Base-by-base conservation (phyloP, 2,888 invertebrate species). In the Tetropium fuscum region DNA sequence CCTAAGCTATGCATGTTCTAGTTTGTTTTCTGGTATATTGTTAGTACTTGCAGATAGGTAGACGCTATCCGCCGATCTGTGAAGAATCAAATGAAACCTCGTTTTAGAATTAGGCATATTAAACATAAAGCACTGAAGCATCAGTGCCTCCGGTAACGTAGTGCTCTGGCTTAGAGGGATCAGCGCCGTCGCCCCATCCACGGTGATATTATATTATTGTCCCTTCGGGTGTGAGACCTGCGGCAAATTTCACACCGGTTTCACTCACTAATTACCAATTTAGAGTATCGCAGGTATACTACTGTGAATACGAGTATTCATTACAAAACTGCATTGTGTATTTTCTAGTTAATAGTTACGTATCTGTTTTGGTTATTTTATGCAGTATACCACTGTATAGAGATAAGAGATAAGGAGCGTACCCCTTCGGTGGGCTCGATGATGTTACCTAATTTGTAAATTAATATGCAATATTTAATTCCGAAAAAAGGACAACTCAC, bases 261-360 rank as follows among this genome's bases (percentile, higher is more conserved):
- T 79, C 80, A 80, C 80, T 75, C 77, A 78, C 79, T 81, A 81
- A 81, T 81, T 80, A 81, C 78, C 81, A 80, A 81, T 81, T 81
- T 81, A 77, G 79, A 78, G 74, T 74, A 74, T 71, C 72, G 72
- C 75, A 78, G 78, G 78, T 78, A 79, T 78, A 76, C n/a, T n/a
- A n/a, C 73, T 70, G 69, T 78, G 77, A 77, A 78, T 73, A 70
- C 68, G 67, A 27, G 70, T 68, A 77, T 79, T 78, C 78, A 78
- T 78, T 76, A 77, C 74, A 74, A 71, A 78, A 77, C 74, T 73
- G 74, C 73, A 76, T 79, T 79, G 78, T 79, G 74, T 74, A 77
- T 73, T 74, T 70, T 75, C 73, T 72, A 74, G 72, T 75, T 77
- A 75, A 77, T 77, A 77, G 77, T 78, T 76, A 69, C 73, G 74